Evolutionary conservation across 2,113 vertebrate species (phyloP).

Genomic region (Seriola dumerili): DNA sequence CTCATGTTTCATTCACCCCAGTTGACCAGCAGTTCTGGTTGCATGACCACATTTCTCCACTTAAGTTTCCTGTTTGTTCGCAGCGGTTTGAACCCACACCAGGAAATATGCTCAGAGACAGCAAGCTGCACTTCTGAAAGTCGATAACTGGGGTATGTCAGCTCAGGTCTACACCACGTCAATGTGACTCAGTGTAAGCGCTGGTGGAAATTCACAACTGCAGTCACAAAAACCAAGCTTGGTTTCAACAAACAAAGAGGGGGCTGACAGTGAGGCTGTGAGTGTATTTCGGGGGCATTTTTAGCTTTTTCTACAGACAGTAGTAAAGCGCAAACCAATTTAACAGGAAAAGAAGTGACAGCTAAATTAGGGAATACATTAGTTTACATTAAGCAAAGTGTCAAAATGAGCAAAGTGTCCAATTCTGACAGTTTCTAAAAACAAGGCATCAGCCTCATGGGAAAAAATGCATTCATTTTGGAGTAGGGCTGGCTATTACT

Average conservation of each 20-base stretch:
- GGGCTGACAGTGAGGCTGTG: neutral
- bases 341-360: too few relatives aligned
- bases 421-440: too few relatives aligned
- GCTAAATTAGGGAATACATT: too few relatives aligned
- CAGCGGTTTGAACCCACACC: constrained; percentile 30
- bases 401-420: neutral
- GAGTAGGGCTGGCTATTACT: too few relatives aligned
- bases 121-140: constrained; percentile 45
- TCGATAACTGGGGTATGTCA: constrained; percentile 46
- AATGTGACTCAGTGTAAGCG: neutral
- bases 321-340: neutral
- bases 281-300: neutral
- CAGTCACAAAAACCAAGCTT: neutral
- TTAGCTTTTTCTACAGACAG: neutral
- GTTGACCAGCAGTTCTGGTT: constrained; percentile 54
- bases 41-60: constrained; percentile 53
- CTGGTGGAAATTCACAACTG: constrained; percentile 34
- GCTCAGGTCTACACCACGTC: constrained; percentile 7
- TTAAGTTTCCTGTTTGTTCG: constrained; percentile 44
- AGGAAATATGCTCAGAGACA: constrained; percentile 30
- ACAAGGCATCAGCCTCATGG: too few relatives aligned
- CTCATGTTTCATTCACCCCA: constrained; percentile 64
- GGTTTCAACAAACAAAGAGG: neutral
- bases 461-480: too few relatives aligned
- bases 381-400: too few relatives aligned